Conservation (phyloP, 2,113 vertebrate species). For the Dolichotis patagonum region DNA sequence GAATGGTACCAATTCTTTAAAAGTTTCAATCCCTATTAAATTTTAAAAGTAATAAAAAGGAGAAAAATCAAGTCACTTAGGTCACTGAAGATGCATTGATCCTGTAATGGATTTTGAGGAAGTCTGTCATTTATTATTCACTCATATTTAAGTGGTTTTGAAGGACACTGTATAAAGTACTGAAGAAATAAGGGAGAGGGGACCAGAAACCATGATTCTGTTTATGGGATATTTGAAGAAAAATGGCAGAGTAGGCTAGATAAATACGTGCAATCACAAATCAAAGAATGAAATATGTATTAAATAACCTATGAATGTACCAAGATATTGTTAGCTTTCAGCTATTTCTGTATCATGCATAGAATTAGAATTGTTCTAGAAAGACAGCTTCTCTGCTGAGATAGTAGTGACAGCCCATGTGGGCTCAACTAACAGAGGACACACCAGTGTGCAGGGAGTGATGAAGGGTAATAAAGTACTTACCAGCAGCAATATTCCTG, state of each 20-base stretch:
- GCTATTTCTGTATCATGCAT: neutral
- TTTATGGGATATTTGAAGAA: slow-evolving; percentile 9
- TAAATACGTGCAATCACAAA: neutral
- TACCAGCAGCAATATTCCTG: neutral
- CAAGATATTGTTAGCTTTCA: neutral
- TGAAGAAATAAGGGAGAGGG: neutral
- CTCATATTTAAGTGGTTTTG: neutral
- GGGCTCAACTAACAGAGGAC: neutral
- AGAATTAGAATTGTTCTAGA: neutral
- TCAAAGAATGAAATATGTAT: neutral
- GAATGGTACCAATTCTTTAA: neutral
- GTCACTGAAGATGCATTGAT: neutral
- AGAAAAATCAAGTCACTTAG: neutral
- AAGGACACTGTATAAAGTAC: neutral
- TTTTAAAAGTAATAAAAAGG: neutral
- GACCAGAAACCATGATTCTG: neutral
- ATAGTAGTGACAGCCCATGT: neutral
- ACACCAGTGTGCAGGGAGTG: neutral
- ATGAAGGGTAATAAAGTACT: neutral
- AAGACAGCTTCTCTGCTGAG: neutral
- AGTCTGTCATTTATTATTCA: neutral
- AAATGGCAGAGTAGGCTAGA: neutral
- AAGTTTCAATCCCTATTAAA: slow-evolving; percentile 26
- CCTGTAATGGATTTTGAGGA: neutral
- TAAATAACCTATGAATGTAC: neutral